phyloP scores from a whole-genome alignment of 2,113 vertebrate genomes.

The Galbula dea region DNA sequence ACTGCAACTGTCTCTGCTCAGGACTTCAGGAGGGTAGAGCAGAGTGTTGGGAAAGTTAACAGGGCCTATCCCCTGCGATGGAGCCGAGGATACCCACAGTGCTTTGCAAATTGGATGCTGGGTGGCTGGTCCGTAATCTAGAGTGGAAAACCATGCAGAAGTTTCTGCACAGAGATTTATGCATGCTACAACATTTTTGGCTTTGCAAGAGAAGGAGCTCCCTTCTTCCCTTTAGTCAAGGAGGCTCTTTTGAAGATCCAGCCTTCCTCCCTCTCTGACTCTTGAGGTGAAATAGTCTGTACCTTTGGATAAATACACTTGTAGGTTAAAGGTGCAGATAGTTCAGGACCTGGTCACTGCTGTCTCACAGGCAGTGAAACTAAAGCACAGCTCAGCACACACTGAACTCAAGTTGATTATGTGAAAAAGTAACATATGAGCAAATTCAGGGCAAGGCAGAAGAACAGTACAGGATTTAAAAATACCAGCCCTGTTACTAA shows the following conservation, averaged over 20 bases:
- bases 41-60: background rate
- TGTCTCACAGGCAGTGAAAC: background rate
- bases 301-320: background rate
- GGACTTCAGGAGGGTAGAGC: background rate
- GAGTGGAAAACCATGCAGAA: background rate
- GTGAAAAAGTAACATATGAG: background rate
- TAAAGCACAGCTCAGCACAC: background rate
- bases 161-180: background rate
- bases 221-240: background rate
- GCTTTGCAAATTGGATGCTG: background rate
- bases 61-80: background rate
- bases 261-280: background rate
- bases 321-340: background rate
- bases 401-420: background rate
- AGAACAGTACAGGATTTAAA: slow-evolving; percentile 27
- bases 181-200: background rate
- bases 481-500: slow-evolving; percentile 32
- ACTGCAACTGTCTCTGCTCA: background rate
- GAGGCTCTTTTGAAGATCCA: background rate
- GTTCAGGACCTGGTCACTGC: background rate
- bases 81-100: background rate
- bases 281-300: background rate
- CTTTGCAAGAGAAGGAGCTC: background rate
- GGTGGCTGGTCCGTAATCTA: background rate
- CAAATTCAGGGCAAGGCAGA: background rate